Percentiles rank a stretch among this genome's conserved stretches.
Conservation (phyloP, 2,888 invertebrate genomes). For the Protula sp. region DNA sequence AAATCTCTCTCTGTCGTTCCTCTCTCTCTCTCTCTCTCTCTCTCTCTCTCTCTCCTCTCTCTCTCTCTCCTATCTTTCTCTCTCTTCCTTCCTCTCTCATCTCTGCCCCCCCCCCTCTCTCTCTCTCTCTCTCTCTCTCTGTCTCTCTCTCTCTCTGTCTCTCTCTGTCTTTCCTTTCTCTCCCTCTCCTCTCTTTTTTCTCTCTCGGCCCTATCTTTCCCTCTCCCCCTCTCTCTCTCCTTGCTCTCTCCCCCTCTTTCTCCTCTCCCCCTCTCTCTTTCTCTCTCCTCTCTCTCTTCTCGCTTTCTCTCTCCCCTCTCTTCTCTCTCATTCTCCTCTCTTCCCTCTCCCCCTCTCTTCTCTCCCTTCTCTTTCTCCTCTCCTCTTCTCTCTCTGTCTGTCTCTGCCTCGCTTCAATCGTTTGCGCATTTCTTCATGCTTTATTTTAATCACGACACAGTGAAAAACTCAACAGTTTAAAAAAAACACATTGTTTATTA, state of each 20-base stretch:
- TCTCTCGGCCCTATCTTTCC: neutral
- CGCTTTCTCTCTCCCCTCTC: slow-evolving; percentile 1
- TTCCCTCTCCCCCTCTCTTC: slow-evolving; percentile 3
- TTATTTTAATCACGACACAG: too few relatives aligned
- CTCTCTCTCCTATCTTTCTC: too few relatives aligned
- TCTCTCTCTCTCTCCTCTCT: too few relatives aligned
- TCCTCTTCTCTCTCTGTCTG: slow-evolving; percentile 7
- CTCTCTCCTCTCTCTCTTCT: slow-evolving; percentile 2
- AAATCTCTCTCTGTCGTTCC: neutral
- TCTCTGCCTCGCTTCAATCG: neutral
- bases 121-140: neutral
- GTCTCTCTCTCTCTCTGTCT: neutral
- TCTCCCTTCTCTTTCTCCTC: slow-evolving; percentile 1
- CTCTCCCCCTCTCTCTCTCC: neutral
- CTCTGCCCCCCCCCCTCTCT: too few relatives aligned
- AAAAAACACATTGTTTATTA: too few relatives aligned
- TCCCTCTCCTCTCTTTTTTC: neutral
- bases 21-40: neutral
- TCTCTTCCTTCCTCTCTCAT: neutral
- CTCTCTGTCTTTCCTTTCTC: too few relatives aligned
- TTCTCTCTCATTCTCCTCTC: slow-evolving; percentile 3
- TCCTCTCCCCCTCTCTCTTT: neutral
- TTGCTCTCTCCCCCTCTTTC: neutral
- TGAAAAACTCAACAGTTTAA: too few relatives aligned
- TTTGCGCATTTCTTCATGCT: too few relatives aligned